Conservation (phyloP, 2,888 invertebrate genomes). For the Nebria brevicollis region DNA sequence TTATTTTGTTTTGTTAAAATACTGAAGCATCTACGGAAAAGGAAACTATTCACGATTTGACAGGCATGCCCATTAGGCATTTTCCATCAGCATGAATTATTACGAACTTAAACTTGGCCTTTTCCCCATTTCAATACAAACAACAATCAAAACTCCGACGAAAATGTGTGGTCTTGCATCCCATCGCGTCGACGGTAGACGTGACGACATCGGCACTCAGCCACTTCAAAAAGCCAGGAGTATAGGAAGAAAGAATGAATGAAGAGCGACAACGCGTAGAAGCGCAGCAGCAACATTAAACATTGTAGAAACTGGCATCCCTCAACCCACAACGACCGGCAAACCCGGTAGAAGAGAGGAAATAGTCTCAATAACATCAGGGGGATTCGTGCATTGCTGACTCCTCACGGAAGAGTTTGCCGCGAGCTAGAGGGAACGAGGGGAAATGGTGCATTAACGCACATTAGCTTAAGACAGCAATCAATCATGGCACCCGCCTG, state of each 20-base stretch:
- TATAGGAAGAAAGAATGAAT: constrained; percentile 8
- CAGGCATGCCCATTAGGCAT: not conserved
- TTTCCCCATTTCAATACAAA: not conserved
- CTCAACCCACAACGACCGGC: constrained; percentile 15
- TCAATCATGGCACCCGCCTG: constrained; percentile 27
- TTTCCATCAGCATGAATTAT: not conserved
- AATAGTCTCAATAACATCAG: constrained; percentile 35
- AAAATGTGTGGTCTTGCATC: not conserved
- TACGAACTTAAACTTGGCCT: not conserved
- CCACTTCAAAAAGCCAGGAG: constrained; percentile 30
- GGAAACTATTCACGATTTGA: not conserved
- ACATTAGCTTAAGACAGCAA: constrained; percentile 45
- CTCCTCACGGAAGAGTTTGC: not conserved
- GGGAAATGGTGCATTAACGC: constrained; percentile 35
- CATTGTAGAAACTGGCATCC: constrained; percentile 28
- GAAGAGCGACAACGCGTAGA: constrained; percentile 8
- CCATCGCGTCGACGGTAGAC: not conserved
- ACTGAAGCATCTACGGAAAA: not conserved
- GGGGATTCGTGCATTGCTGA: constrained; percentile 12
- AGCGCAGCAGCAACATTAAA: not conserved
- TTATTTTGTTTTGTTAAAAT: not conserved
- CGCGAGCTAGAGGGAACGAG: constrained; percentile 3
- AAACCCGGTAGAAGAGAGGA: constrained; percentile 27
- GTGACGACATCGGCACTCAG: not conserved
- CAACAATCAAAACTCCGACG: not conserved